Conservation (phyloP, 2,113 vertebrate species). For the Hippocampus mohnikei region DNA sequence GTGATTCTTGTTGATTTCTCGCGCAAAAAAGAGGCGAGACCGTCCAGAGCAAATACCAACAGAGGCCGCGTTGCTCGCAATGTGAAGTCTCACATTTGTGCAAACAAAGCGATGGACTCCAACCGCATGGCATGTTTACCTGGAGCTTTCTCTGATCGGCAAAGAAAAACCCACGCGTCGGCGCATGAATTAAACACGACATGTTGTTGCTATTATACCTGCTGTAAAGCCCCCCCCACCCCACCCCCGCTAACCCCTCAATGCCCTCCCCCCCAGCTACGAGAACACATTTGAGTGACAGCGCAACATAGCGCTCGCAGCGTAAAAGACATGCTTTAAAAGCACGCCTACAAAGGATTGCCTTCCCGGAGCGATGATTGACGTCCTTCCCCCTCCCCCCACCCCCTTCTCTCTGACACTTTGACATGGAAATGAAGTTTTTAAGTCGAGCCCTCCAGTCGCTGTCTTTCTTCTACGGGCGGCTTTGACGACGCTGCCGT, state of each 20-base stretch:
- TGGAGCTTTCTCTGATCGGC: background rate
- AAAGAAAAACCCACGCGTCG: conserved; percentile 52
- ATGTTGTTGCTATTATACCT: conserved; percentile 57
- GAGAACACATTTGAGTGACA: conserved; percentile 64
- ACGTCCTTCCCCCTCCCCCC: conserved; percentile 32
- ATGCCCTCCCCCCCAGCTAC: background rate
- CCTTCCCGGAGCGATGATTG: conserved; percentile 50
- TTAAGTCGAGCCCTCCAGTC: conserved; percentile 55
- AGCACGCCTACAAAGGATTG: conserved; percentile 10
- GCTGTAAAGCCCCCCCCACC: conserved; percentile 30
- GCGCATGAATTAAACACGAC: conserved; percentile 62
- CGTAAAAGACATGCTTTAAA: conserved; percentile 53
- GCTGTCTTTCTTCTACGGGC: conserved; percentile 43
- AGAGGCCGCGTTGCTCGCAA: no score
- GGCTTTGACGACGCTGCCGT: conserved; percentile 4
- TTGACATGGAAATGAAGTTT: conserved; percentile 63
- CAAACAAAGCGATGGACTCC: no score
- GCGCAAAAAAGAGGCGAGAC: no score
- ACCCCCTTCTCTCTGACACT: conserved; percentile 44
- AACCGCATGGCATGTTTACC: no score
- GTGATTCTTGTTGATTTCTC: no score
- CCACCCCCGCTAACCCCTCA: no score
- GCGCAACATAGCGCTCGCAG: conserved; percentile 55
- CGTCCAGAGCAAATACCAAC: no score
- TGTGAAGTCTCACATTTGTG: no score